Evolutionary conservation across 1,140 invertebrate genomes (phyloP).

Genomic region (Hestina assimilis): DNA sequence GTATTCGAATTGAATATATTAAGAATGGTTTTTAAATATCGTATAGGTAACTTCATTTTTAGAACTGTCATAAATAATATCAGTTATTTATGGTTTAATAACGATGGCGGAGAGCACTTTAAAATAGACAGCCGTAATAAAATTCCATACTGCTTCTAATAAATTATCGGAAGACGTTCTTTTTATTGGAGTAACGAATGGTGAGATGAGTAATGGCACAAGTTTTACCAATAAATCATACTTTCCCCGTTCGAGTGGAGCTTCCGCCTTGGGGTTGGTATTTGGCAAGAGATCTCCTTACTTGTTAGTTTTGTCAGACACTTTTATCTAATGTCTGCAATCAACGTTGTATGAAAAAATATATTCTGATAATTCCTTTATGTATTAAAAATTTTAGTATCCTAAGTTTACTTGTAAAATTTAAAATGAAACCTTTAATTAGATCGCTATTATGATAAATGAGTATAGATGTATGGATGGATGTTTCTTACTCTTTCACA

Average conservation of each 20-base stretch:
- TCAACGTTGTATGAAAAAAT: conserved; percentile 31
- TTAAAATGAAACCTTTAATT: no score
- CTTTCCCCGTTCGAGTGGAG: conserved; percentile 57
- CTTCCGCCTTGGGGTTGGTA: conserved; percentile 53
- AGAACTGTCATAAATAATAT: conserved; percentile 29
- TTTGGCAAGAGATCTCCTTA: conserved; percentile 55
- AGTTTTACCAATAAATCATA: conserved; percentile 75
- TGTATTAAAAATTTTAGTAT: no score
- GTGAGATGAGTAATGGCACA: conserved; percentile 73
- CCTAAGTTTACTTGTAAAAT: no score
- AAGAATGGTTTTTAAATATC: no score
- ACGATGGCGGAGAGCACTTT: conserved; percentile 39
- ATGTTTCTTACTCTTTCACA: no score
- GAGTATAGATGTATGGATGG: no score
- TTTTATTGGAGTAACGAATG: conserved; percentile 77
- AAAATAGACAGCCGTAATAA: conserved; percentile 68
- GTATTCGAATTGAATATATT: no score
- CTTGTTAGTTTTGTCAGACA: conserved; percentile 57
- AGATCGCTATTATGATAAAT: no score
- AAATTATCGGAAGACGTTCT: conserved; percentile 72
- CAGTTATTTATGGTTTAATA: conserved; percentile 53
- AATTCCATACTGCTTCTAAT: conserved; percentile 65
- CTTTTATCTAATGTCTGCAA: conserved; percentile 55
- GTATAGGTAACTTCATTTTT: background rate
- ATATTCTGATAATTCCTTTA: conserved; percentile 13